Evolutionary conservation across 2,797 vertebrate genomes (phyloP).

Genomic region (Echeneis naucrates): DNA sequence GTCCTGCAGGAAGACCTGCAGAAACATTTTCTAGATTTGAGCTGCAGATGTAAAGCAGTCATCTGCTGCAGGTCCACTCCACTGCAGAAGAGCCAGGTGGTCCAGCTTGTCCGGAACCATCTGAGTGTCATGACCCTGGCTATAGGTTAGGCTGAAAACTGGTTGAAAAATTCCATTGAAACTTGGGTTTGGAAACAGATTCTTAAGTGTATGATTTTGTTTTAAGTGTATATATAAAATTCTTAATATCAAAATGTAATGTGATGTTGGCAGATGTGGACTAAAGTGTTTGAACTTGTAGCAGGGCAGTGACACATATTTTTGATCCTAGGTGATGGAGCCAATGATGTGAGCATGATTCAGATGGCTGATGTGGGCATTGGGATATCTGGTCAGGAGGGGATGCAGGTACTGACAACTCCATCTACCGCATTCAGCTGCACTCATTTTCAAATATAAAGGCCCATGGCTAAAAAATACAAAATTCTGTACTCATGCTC

Average conservation of each 20-base stretch:
- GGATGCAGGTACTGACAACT: constrained; percentile 91
- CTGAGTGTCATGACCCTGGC: constrained; percentile 92
- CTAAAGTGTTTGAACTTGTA: background rate
- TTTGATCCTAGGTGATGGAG: constrained; percentile 90
- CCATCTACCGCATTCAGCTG: background rate
- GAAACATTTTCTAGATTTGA: constrained; percentile 87
- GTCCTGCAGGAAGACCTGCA: constrained; percentile 87
- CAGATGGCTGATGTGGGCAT: constrained; percentile 93
- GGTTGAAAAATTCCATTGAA: background rate
- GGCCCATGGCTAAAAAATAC: too few species aligned
- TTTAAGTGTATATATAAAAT: too few species aligned
- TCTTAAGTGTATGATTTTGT: too few species aligned
- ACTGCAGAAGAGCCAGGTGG: constrained; percentile 94
- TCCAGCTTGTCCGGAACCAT: constrained; percentile 87
- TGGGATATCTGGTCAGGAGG: constrained; percentile 96
- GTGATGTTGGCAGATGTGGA: background rate
- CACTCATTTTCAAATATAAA: too few species aligned
- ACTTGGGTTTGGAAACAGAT: background rate
- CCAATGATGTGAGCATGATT: constrained; percentile 99
- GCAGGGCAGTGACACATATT: background rate
- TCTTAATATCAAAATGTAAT: too few species aligned
- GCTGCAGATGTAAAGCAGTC: constrained; percentile 87
- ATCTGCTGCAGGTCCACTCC: constrained; percentile 96
- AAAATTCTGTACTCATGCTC: too few species aligned
- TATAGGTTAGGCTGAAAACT: constrained; percentile 84